These are phyloP conservation scores for Apodemus sylvaticus DNA, from an alignment of 2,113 vertebrate genomes.

Conservation along the genomic window DNA sequence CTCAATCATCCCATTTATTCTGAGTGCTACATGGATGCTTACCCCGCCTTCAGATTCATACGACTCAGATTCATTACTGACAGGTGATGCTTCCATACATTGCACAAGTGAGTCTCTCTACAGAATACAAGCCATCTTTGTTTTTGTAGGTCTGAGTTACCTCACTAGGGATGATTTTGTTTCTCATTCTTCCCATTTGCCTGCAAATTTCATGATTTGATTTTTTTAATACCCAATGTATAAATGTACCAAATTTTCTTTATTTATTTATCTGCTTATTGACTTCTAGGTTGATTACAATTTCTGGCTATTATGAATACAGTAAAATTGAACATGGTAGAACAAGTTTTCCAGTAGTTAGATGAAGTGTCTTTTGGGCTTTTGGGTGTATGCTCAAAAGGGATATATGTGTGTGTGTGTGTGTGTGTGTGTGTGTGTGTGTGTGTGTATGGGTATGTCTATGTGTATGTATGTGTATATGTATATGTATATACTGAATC, in stretches of 20 bases:
- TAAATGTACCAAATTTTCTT: neutral
- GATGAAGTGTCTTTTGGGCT: neutral
- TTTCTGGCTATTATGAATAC: neutral
- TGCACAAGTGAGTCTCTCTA: too few species aligned
- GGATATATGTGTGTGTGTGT: too few species aligned
- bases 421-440: too few species aligned
- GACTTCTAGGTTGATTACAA: neutral
- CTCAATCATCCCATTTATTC: too few species aligned
- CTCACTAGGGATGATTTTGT: neutral
- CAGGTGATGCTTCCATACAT: too few species aligned
- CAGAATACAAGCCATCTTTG: neutral
- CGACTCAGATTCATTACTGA: too few species aligned
- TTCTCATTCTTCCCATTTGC: neutral
- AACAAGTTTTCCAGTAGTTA: neutral
- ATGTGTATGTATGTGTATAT: too few species aligned
- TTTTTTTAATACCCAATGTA: neutral
- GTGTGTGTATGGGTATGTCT: too few species aligned
- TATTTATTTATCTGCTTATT: neutral
- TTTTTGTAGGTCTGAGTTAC: neutral
- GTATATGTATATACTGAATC: neutral
- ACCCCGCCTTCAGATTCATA: too few species aligned
- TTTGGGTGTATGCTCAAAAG: neutral
- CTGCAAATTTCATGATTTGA: neutral
- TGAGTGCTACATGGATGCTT: too few species aligned
- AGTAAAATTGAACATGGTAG: neutral